phyloP scores from a whole-genome alignment of 1,140 invertebrate genomes.

The Orussus abietinus region DNA sequence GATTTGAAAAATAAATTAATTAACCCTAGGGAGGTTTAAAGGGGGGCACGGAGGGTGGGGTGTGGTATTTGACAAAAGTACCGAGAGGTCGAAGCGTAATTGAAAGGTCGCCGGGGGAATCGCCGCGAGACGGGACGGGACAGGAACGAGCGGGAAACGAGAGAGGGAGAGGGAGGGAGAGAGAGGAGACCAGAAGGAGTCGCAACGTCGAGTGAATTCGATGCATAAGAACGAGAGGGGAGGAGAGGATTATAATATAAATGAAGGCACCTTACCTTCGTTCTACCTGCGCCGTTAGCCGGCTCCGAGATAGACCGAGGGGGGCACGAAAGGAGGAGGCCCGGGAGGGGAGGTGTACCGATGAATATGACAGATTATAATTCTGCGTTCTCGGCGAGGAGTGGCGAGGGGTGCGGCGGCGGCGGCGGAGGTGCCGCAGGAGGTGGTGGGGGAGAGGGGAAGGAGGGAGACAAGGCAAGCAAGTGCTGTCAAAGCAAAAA shows the following conservation, averaged over 20 bases:
- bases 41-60: too few species aligned
- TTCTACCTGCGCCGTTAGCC: conserved; percentile 22
- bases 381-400: conserved; percentile 19
- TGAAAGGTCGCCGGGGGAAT: conserved; percentile 4
- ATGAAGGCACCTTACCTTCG: conserved; percentile 27
- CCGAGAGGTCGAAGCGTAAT: too few species aligned
- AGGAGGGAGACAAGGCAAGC: conserved; percentile 18
- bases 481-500: conserved; percentile 29
- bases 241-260: conserved; percentile 33
- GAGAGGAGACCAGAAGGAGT: background rate
- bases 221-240: conserved; percentile 27
- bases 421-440: conserved; percentile 6
- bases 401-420: conserved; percentile 12
- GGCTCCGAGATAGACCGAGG: background rate
- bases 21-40: too few species aligned
- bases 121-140: background rate
- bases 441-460: background rate
- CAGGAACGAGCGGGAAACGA: too few species aligned
- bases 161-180: conserved; percentile 1
- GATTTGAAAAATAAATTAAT: too few species aligned
- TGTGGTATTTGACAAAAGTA: too few species aligned
- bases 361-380: conserved; percentile 41
- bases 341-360: conserved; percentile 16
- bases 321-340: background rate
- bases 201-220: conserved; percentile 16